These are phyloP conservation scores for Lerema accius DNA, from an alignment of 1,140 invertebrate species.

Conservation along the genomic window DNA sequence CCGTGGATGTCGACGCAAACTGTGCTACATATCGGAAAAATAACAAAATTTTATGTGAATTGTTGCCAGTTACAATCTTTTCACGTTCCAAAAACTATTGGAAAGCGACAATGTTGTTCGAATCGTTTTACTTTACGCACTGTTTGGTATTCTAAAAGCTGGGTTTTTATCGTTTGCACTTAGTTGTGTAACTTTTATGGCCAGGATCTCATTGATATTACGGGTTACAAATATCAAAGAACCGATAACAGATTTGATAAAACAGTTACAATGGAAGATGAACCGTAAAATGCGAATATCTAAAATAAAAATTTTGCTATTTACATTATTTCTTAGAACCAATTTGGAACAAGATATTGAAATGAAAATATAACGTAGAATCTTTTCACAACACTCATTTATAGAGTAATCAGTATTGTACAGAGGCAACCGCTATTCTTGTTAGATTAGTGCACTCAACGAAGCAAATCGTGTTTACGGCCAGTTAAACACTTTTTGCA, in stretches of 20 bases:
- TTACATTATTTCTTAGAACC: no score
- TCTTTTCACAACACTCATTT: no score
- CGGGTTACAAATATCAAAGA: no score
- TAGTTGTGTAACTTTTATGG: not conserved
- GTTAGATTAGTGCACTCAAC: constrained; percentile 19
- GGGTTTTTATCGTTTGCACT: not conserved
- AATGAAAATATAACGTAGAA: no score
- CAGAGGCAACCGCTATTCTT: not conserved
- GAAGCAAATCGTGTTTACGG: constrained; percentile 25
- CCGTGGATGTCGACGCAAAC: constrained; percentile 51
- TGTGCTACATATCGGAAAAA: constrained; percentile 56
- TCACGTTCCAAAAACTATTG: constrained; percentile 52
- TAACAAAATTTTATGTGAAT: constrained; percentile 74
- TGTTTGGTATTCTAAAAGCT: constrained; percentile 9
- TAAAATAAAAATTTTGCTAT: no score
- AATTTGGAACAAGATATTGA: no score
- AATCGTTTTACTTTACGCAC: constrained; percentile 24
- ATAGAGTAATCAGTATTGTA: no score
- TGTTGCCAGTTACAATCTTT: constrained; percentile 54
- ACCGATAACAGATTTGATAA: no score
- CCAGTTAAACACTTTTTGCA: constrained; percentile 28
- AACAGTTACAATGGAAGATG: no score
- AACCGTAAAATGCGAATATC: no score
- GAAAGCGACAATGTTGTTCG: constrained; percentile 34
- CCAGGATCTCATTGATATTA: no score